phyloP scores from a whole-genome alignment of 2,797 vertebrate species.

The Thamnophis elegans region DNA sequence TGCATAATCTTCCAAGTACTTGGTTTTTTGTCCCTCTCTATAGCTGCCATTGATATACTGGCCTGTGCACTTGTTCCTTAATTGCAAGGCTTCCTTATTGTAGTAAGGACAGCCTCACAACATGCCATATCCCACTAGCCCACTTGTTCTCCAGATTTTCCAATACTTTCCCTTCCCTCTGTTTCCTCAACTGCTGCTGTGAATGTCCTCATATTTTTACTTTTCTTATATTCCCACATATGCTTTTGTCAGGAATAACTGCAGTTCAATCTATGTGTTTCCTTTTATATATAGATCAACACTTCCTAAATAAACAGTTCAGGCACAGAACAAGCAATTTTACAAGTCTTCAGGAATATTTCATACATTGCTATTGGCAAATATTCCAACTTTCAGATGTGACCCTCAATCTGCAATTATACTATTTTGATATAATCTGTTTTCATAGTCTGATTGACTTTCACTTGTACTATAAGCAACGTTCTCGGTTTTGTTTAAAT shows the following conservation, averaged over 20 bases:
- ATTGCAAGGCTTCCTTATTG: not conserved
- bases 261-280: not conserved
- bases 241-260: not conserved
- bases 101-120: not conserved
- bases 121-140: not conserved
- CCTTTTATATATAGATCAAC: not conserved
- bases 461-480: not conserved
- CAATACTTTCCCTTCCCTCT: not conserved
- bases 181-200: not conserved
- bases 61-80: not conserved
- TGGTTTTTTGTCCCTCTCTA: not conserved
- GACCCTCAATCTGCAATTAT: not conserved
- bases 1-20: not conserved
- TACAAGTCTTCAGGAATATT: not conserved
- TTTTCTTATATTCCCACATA: not conserved
- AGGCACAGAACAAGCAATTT: not conserved
- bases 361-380: not conserved
- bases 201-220: not conserved
- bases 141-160: not conserved
- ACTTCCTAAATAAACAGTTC: not conserved
- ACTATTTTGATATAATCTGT: not conserved
- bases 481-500: not conserved
- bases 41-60: not conserved
- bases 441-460: not conserved
- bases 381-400: not conserved